Base-by-base conservation (phyloP, 2,113 vertebrate species). In the Oncorhynchus masou region DNA sequence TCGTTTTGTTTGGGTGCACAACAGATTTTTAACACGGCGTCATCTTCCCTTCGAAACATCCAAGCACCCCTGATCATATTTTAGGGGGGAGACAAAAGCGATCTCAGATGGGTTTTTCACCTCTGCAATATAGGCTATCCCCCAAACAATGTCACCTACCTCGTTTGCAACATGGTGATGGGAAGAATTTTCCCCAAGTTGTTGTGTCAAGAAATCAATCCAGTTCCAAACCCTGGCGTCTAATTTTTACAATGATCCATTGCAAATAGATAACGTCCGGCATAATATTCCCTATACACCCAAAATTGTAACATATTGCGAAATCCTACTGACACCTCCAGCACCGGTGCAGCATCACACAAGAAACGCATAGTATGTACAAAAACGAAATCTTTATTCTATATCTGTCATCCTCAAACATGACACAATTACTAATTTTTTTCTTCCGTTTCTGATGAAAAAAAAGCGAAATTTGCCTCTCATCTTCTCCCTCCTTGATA, bases 21-120 rank as follows among this genome's bases (percentile, higher is more conserved):
- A 85, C 92, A 92, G 85, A 93, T 89, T 81, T 89, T 91, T 86
- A 93, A 85, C 83, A 90, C 91, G 81, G 91, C 92, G 87, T 91
- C 87, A 87, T 91, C 91, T 93, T 91, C 92, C 84, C 90, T 87
- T 88, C 92, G 92, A 90, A 87, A 92, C 91, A 93, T 93, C 93
- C 94, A 92, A 91, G 92, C 91, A 88, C 94, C 94, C 89, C 92
- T 90, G 93, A 92, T 92, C 94, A 95, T 95, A 93, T 92, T 93
- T 93, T 89, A 90, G 86, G 79, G 90, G 84, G 81, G 81, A 82
- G 79, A 81, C 81, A 80, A 72, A 84, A 79, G 79, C 79, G 82
- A 80, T 84, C 79, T 72, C 83, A 76, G 71, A 76, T 73, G 74
- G 84, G 75, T 77, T 78, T 80, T 72, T 81, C 73, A 77, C 82